Evolutionary conservation across 2,888 invertebrate genomes (phyloP).

Genomic region (Ctenicera cuprea): DNA sequence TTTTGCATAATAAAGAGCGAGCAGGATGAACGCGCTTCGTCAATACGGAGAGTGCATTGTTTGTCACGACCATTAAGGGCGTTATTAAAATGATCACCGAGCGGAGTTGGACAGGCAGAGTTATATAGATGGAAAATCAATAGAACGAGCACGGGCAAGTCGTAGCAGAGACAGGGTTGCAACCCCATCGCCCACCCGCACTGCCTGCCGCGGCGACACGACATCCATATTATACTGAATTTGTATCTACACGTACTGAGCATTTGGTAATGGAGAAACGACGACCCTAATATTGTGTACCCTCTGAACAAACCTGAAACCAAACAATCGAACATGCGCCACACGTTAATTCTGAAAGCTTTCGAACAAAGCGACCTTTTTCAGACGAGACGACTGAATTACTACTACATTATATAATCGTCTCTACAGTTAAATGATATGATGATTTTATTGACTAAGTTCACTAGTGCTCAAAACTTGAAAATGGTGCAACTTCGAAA

Average conservation of each 20-base stretch:
- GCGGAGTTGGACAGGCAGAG: slow-evolving; percentile 49
- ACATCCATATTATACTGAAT: slow-evolving; percentile 56
- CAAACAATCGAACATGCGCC: slow-evolving; percentile 35
- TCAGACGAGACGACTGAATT: neutral
- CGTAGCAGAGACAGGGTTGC: slow-evolving; percentile 47
- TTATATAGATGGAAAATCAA: slow-evolving; percentile 53
- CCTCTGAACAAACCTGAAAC: slow-evolving; percentile 45
- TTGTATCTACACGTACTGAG: slow-evolving; percentile 52
- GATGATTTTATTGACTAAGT: too few species aligned
- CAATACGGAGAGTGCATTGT: slow-evolving; percentile 49
- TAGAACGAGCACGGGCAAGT: slow-evolving; percentile 50
- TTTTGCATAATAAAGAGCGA: slow-evolving; percentile 18
- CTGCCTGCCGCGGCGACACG: slow-evolving; percentile 48
- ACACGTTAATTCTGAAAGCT: neutral
- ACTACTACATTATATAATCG: too few species aligned
- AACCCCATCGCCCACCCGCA: slow-evolving; percentile 48
- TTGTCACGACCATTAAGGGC: slow-evolving; percentile 53
- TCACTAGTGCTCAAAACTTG: too few species aligned
- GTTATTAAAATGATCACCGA: slow-evolving; percentile 54
- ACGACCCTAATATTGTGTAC: slow-evolving; percentile 50
- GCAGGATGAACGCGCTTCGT: slow-evolving; percentile 29
- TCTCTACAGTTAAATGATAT: too few species aligned
- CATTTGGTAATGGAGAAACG: slow-evolving; percentile 44
- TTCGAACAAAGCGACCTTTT: neutral
- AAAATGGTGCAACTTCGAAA: too few species aligned